phyloP scores from a whole-genome alignment of 2,797 vertebrate species.

The Synanceia verrucosa region DNA sequence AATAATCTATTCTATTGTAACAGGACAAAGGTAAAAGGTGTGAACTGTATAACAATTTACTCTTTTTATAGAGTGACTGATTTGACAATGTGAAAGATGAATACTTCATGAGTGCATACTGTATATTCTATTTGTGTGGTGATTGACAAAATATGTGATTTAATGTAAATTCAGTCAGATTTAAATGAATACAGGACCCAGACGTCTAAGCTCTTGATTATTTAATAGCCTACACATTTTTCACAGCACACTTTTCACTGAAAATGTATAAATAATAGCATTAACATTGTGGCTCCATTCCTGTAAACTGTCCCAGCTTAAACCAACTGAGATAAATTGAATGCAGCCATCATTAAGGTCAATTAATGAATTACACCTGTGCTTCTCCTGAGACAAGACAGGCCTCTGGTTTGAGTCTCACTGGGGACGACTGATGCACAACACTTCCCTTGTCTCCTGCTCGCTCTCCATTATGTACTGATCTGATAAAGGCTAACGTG shows the following conservation, averaged over 20 bases:
- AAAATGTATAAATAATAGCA: neutral
- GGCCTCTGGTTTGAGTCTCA: neutral
- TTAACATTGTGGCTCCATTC: neutral
- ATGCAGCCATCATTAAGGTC: neutral
- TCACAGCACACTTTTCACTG: neutral
- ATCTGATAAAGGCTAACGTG: neutral
- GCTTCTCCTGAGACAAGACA: neutral
- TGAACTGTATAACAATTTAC: neutral
- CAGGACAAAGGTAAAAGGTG: no score
- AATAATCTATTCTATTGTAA: no score
- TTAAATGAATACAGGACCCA: neutral
- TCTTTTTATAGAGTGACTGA: neutral
- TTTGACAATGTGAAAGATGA: neutral
- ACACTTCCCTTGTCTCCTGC: neutral
- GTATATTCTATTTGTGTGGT: neutral
- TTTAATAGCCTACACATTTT: neutral
- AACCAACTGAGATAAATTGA: neutral
- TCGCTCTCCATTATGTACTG: neutral
- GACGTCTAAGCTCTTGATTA: neutral
- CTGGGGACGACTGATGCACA: neutral
- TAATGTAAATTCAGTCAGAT: neutral
- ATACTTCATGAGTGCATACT: neutral
- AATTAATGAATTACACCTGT: neutral
- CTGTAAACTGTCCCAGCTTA: neutral
- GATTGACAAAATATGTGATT: neutral